Percentiles rank a stretch among this genome's conserved stretches.
Evolutionary conservation across 2,888 invertebrate species (phyloP).

Genomic region (Cryptosula pallasiana): DNA sequence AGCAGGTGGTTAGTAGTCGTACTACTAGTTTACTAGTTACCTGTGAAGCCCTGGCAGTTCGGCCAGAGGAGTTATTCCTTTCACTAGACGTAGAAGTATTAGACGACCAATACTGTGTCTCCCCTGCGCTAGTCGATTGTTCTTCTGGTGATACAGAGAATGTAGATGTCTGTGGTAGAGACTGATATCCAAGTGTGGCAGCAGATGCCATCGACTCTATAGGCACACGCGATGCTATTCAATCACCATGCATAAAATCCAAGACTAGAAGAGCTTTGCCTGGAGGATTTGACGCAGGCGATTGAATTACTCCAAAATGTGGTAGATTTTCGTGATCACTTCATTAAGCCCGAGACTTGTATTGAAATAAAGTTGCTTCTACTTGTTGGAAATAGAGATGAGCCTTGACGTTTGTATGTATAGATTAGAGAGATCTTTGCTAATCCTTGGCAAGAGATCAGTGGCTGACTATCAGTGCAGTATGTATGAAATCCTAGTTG

Average conservation of each 20-base stretch:
- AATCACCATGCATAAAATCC: not conserved
- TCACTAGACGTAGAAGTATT: not conserved
- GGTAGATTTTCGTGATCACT: too few species aligned
- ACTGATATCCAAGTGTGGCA: conserved; percentile 17
- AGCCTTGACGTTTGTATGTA: not conserved
- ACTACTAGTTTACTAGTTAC: too few species aligned
- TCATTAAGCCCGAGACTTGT: too few species aligned
- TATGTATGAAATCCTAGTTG: too few species aligned
- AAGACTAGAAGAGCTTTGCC: too few species aligned
- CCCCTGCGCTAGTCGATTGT: not conserved
- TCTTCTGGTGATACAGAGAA: not conserved
- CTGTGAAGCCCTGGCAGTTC: too few species aligned
- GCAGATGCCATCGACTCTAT: conserved; percentile 20
- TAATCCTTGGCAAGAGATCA: not conserved
- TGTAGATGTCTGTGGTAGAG: not conserved
- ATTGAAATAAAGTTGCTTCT: conserved; percentile 2
- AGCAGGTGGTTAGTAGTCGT: too few species aligned
- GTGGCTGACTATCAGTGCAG: too few species aligned
- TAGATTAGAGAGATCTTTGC: not conserved
- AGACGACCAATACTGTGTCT: conserved; percentile 7
- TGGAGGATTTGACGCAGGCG: too few species aligned
- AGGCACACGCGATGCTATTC: too few species aligned
- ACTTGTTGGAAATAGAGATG: not conserved
- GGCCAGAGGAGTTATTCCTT: not conserved
- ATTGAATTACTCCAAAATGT: too few species aligned